Base-by-base conservation (phyloP, 2,888 invertebrate genomes). In the Phyllotreta striolata region DNA sequence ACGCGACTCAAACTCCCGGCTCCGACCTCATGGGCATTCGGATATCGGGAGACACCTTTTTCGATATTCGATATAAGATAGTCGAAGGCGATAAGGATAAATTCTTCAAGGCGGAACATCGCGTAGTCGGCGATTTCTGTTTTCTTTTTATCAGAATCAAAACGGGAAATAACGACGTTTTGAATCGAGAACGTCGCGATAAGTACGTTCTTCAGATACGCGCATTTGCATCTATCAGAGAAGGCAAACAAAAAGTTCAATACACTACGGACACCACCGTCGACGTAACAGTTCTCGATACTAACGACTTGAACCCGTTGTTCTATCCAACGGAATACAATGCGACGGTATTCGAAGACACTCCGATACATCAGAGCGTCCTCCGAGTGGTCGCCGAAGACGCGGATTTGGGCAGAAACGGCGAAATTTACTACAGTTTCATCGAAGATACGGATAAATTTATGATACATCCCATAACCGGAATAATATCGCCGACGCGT, bases 341-440 rank as follows among this genome's bases (percentile, higher is more conserved):
- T 76, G 90, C 89, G 51, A 88, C 88, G n/a, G 90, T 98, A 44
- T 88, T 90, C 14, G 97, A 97, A 81, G 96, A 97, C 80, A 89
- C 91, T 64, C 90, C 93, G 8, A 83, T 95, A 63, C 94, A 96
- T 81, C 87, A 89, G 61, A 93, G 91, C 79, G 87, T 96, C 63
- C 82, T 91, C 40, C 88, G 86, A 76, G 92, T 94, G 55, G 84
- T 89, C 39, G 98, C 98, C 0, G 96, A 95, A 77, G 98, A 99
- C 83, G 97, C 98, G 3, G 98, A 99, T 81, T 84, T 94, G 39
- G 98, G 98, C 1, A 86, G 95, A 74, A 98, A 98, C 81, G 96
- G 97, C 0, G 96, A 98, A 84, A 94, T 98, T 73, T 98, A 98
- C 83, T 98, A 97, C 83, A 96, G 95, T 80, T 89, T 98, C 75